phyloP scores from a whole-genome alignment of 2,797 vertebrate species.

The Tolypeutes matacus region DNA sequence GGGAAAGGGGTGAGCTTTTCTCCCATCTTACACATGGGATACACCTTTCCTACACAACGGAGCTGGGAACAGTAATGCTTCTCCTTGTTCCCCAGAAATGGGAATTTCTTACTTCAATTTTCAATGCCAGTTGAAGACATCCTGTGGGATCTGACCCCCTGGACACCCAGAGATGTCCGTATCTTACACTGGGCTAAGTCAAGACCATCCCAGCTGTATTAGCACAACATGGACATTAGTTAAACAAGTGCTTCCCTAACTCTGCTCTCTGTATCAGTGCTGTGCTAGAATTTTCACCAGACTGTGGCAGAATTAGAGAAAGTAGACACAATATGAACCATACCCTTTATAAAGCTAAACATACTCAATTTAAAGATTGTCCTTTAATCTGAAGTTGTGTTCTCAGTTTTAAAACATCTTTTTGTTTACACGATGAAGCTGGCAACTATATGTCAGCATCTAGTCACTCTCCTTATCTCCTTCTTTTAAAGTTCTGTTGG shows the following conservation, averaged over 20 bases:
- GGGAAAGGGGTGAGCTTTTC: neutral
- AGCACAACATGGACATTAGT: neutral
- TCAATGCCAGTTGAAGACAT: neutral
- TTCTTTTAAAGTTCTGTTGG: neutral
- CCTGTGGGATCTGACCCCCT: neutral
- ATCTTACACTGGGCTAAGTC: neutral
- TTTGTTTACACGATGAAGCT: neutral
- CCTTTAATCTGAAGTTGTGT: neutral
- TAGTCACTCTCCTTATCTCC: neutral
- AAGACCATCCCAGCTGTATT: neutral
- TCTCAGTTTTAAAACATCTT: neutral
- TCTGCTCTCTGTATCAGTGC: neutral
- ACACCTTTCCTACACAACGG: neutral
- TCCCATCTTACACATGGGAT: neutral
- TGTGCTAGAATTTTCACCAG: neutral
- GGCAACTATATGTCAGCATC: neutral
- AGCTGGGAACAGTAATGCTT: neutral
- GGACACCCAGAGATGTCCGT: neutral
- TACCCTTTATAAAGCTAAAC: neutral
- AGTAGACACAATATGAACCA: neutral
- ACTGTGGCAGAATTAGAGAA: neutral
- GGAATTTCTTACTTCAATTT: neutral
- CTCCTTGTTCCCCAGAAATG: neutral
- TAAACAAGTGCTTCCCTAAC: neutral
- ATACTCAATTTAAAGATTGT: neutral